Evolutionary conservation across 2,888 invertebrate species (phyloP), one percentile per base, ranked within the genome.

Genomic region (Trissoscelio sp.): DNA sequence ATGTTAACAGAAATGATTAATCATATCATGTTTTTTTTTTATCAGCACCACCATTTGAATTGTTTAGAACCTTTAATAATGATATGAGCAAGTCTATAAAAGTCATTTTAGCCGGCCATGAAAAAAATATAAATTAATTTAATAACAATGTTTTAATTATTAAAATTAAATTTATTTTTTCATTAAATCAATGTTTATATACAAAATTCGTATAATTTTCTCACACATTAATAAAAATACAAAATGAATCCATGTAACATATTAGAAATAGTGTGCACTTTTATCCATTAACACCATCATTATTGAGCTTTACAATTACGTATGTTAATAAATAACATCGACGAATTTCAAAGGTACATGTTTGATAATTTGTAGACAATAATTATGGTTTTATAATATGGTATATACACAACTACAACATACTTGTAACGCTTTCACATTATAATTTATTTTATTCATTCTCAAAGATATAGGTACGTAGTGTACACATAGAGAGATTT

Each of bases 131-230:
- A 24, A 24, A 24, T 4, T 24, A 24, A 39, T 60, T 31, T 5
- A 60, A 42, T 44, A 28, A 44, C 16, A 12, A 42, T 16, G n/a
- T 24, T 12, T 46, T 37, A 37, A 51, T 51, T 64, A 64, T 34
- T 64, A 48, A 64, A 64, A 64, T 24, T 64, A 64, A 51, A 64
- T 48, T 64, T 64, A 64, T 64, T 64, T 37, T 18, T 34, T 48
- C 20, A 37, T 14, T 64, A 64, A 51, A 48, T 64, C 3, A 64
- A 51, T 34, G 14, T 64, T 18, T 64, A 64, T 64, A 64, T 64
- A 64, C 48, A 64, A 64, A 64, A 64, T 51, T 51, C 14, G 37
- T 51, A 51, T 64, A 64, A 64, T 22, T 64, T 12, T 51, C 34
- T 20, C 22, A 51, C 44, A 64, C 16, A 48, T 37, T 64, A 64